phyloP scores from a whole-genome alignment of 2,888 invertebrate species.

The Dendrolimus houi region DNA sequence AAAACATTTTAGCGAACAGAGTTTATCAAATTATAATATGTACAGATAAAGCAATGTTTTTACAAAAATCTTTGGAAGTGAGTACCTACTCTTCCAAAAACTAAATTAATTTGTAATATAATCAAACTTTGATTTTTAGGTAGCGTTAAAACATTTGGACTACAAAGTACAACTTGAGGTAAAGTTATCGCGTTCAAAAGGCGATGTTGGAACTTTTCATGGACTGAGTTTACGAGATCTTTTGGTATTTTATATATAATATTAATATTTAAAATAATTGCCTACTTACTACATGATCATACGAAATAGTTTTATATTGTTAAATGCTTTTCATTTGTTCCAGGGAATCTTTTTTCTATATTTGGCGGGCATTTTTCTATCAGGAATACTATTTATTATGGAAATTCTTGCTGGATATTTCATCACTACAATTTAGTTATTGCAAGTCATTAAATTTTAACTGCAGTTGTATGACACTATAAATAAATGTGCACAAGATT shows the following conservation, averaged over 20 bases:
- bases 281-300: no score
- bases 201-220: conserved; percentile 38
- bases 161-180: conserved; percentile 72
- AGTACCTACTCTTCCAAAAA: no score
- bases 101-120: no score
- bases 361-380: conserved; percentile 28
- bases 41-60: no score
- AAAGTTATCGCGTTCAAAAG: conserved; percentile 49
- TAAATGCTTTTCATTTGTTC: conserved; percentile 15
- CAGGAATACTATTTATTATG: conserved; percentile 27
- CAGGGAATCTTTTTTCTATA: conserved; percentile 55
- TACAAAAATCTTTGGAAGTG: no score
- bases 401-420: conserved; percentile 22
- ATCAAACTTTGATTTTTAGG: conserved; percentile 37
- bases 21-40: no score
- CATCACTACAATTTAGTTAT: background rate
- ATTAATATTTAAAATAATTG: background rate
- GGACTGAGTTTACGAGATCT: conserved; percentile 41
- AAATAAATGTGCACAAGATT: no score
- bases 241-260: conserved; percentile 29
- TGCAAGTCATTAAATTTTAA: no score
- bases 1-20: no score
- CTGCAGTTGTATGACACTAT: no score
- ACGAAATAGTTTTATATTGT: no score
- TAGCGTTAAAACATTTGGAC: conserved; percentile 68